These are phyloP conservation scores for Norana najaformis DNA, from an alignment of 2,888 invertebrate species.

Conservation along the genomic window DNA sequence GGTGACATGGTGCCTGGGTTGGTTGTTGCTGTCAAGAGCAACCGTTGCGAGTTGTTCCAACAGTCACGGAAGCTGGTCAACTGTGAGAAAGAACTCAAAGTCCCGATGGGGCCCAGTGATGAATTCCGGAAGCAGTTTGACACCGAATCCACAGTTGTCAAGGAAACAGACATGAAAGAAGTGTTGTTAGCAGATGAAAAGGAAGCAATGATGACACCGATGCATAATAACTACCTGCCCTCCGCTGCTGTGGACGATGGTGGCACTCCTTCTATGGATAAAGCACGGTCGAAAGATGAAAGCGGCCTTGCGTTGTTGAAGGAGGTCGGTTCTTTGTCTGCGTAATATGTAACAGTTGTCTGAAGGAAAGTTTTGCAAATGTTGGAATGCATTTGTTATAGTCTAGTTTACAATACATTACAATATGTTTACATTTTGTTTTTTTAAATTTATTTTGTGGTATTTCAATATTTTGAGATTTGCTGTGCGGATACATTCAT, in stretches of 20 bases:
- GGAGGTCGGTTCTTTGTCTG: neutral
- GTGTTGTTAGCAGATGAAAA: neutral
- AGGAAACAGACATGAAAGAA: neutral
- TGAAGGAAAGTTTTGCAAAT: neutral
- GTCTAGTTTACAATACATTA: neutral
- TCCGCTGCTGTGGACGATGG: slow-evolving; percentile 13
- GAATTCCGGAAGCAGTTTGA: slow-evolving; percentile 13
- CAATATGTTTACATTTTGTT: no score
- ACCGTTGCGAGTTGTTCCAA: slow-evolving; percentile 29
- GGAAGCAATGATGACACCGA: slow-evolving; percentile 13
- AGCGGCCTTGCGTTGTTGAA: neutral
- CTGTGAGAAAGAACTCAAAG: slow-evolving; percentile 18
- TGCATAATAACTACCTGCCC: slow-evolving; percentile 1
- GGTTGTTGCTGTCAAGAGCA: slow-evolving; percentile 67
- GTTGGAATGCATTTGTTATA: neutral
- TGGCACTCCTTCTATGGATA: neutral
- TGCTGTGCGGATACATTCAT: neutral
- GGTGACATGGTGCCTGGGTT: slow-evolving; percentile 76
- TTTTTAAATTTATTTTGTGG: neutral
- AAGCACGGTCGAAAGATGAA: neutral
- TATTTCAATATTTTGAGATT: neutral
- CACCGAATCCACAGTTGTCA: neutral
- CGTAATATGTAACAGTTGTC: no score
- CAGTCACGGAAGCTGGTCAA: slow-evolving; percentile 20
- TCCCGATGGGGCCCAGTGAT: neutral